Base-by-base conservation (phyloP, 2,797 vertebrate species). In the Atherinosoma microstoma region DNA sequence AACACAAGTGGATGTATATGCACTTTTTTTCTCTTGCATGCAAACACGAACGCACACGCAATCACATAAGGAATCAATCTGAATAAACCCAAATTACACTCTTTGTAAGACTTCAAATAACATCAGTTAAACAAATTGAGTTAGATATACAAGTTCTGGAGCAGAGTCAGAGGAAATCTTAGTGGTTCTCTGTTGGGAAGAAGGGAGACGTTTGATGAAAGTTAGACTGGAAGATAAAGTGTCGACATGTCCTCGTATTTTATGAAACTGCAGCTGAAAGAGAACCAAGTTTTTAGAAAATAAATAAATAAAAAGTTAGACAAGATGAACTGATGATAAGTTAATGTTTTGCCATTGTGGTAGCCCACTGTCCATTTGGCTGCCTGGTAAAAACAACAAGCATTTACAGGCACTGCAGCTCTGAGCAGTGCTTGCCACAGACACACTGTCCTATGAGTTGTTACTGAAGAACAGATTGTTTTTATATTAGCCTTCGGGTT, bases 401-500 rank as follows among this genome's bases (percentile, higher is more conserved):
- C 58, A 13, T 72, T 85, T 77, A 84, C 18, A 70, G 54, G 59
- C 20, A n/a, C 36, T 60, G 69, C 24, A 69, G 80, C 77, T 75
- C 74, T 58, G 80, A 66, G 65, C 20, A 3, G 67, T 78, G 66
- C 80, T 77, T 70, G 73, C 69, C 78, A 15, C 78, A 80, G 75
- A 69, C 40, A 69, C 40, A 83, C 73, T 75, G 75, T 76, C 65
- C 78, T 74, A 22, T 67, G 73, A 73, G 36, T 9, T 54, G 51
- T 84, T 77, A 24, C 70, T 79, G 56, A 73, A 67, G 66, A 75
- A 84, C 58, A 82, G 30, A 22, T 66, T 54, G 57, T 47, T 85
- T 85, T 83, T 83, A 79, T 85, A 89, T 76, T 38, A 87, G 82
- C 84, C 88, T 90, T 34, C 75, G 30, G 87, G 84, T 83, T 59